phyloP scores from a whole-genome alignment of 2,797 vertebrate species.

The Sebastes taczanowskii region DNA sequence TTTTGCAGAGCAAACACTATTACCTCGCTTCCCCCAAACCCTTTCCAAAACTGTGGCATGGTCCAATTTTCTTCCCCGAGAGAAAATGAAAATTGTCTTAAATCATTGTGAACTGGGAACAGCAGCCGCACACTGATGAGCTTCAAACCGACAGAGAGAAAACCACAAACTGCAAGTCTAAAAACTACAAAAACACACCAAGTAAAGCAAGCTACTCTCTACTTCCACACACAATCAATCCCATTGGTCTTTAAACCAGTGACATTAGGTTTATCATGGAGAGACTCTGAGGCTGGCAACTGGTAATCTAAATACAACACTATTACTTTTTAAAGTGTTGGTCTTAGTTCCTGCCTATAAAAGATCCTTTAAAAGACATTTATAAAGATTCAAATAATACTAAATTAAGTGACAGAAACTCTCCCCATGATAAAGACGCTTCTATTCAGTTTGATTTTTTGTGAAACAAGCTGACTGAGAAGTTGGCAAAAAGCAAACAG shows the following conservation, averaged over 20 bases:
- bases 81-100: conserved; percentile 57
- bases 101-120: conserved; percentile 4
- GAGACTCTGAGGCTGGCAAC: neutral
- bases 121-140: conserved; percentile 39
- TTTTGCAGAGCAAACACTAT: neutral
- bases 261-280: conserved; percentile 39
- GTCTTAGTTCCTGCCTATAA: neutral
- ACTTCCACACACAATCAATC: conserved; percentile 8
- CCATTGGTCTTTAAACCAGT: neutral
- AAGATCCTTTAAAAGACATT: neutral
- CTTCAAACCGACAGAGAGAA: conserved; percentile 17
- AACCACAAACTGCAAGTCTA: conserved; percentile 38
- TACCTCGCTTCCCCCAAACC: neutral
- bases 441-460: neutral
- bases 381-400: neutral
- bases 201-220: conserved; percentile 25
- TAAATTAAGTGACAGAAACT: neutral
- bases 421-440: conserved; percentile 32
- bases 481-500: neutral
- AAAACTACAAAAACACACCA: conserved; percentile 53
- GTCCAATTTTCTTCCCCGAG: conserved; percentile 51
- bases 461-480: conserved; percentile 16
- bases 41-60: conserved; percentile 50
- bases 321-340: neutral
- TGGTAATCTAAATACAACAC: neutral